A percentile compares a stretch with the other conserved stretches of the same genome.
phyloP scores from a whole-genome alignment of 1,140 invertebrate genomes.

The Conopomorpha cramerella region DNA sequence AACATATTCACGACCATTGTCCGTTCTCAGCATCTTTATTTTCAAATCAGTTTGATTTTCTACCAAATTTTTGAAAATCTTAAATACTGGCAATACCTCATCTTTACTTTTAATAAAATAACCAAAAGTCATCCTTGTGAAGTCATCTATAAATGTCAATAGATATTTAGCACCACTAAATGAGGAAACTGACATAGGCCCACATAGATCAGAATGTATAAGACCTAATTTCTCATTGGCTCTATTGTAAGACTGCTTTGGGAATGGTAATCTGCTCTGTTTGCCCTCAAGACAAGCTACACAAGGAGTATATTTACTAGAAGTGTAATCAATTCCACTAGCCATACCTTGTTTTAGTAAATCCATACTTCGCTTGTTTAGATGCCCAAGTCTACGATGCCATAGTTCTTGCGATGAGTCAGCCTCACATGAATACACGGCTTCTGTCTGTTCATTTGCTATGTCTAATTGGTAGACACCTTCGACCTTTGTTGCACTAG shows the following conservation, averaged over 20 bases:
- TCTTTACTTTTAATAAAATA: conserved; percentile 20
- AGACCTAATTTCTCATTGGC: conserved; percentile 10
- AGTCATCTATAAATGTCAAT: conserved; percentile 28
- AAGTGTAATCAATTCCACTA: conserved; percentile 8
- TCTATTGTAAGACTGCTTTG: conserved; percentile 11
- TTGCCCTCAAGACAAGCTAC: conserved; percentile 10
- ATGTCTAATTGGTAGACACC: conserved; percentile 13
- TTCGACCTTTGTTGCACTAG: conserved; percentile 9
- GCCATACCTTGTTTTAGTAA: conserved; percentile 13
- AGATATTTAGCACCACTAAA: conserved; percentile 17
- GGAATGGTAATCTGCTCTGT: conserved; percentile 7
- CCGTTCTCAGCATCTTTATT: not conserved
- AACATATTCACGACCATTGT: conserved; percentile 1
- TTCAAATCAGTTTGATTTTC: not conserved
- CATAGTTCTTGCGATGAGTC: conserved; percentile 4
- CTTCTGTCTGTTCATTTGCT: not conserved
- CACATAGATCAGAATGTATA: conserved; percentile 25
- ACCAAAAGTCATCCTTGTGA: conserved; percentile 14
- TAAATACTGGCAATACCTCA: conserved; percentile 10
- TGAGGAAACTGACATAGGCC: conserved; percentile 19
- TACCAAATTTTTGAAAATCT: conserved; percentile 11
- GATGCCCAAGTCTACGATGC: conserved; percentile 10
- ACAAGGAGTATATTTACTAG: conserved; percentile 6
- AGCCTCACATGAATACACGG: not conserved
- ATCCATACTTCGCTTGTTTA: conserved; percentile 11